Percentiles rank a stretch among this genome's conserved stretches.
phyloP scores from a whole-genome alignment of 2,797 vertebrate genomes.

The Cetoscarus ocellatus region DNA sequence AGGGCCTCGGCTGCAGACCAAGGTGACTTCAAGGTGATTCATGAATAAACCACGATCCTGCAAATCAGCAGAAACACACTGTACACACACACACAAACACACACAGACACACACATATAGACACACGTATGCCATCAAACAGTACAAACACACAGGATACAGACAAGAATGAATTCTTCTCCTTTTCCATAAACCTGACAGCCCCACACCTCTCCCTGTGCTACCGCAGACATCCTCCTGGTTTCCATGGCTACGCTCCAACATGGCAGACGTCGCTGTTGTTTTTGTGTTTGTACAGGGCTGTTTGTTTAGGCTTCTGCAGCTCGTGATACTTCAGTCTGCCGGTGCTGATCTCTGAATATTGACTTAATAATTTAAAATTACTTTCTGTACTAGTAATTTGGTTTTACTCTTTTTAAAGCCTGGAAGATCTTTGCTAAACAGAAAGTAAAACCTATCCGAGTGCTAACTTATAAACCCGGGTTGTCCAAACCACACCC shows the following conservation, averaged over 20 bases:
- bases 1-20: conserved; percentile 52
- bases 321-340: background rate
- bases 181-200: conserved; percentile 25
- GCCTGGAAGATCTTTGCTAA: too few relatives aligned
- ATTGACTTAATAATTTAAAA: background rate
- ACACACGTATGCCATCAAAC: background rate
- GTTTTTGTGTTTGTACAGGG: background rate
- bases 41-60: conserved; percentile 30
- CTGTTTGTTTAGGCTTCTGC: conserved; percentile 14
- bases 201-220: conserved; percentile 43
- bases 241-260: conserved; percentile 76
- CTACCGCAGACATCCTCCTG: conserved; percentile 65
- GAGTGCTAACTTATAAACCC: background rate
- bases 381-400: background rate
- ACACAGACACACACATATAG: background rate
- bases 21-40: conserved; percentile 81
- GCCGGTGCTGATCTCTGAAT: conserved; percentile 4
- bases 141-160: background rate
- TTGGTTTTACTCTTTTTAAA: background rate
- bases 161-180: conserved; percentile 7
- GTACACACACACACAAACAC: background rate
- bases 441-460: background rate
- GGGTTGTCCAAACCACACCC: too few relatives aligned
- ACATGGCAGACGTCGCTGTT: conserved; percentile 63
- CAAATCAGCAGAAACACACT: conserved; percentile 7